These are phyloP conservation scores for Rhynchomys soricoides DNA, from an alignment of 2,113 vertebrate species.

Conservation along the genomic window DNA sequence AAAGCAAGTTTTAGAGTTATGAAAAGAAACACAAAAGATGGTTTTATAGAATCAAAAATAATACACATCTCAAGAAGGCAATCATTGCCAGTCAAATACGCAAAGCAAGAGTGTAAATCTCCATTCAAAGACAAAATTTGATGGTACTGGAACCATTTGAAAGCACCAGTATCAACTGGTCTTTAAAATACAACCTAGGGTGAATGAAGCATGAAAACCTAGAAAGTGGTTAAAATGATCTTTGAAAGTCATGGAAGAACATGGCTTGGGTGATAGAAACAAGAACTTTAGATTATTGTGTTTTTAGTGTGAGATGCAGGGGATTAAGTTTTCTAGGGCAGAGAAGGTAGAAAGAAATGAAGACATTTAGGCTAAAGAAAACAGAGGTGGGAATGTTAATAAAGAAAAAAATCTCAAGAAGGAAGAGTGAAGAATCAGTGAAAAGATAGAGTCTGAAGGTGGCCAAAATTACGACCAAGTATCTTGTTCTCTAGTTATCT, in stretches of 20 bases:
- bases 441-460: neutral
- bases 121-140: neutral
- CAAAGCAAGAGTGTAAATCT: neutral
- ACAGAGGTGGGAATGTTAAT: accelerated
- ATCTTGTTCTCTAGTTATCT: neutral
- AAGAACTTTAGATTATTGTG: neutral
- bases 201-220: neutral
- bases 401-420: neutral
- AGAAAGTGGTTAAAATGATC: neutral
- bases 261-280: neutral
- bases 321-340: neutral
- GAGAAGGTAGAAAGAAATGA: neutral
- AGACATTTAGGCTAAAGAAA: neutral
- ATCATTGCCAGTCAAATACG: neutral
- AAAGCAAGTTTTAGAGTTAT: neutral
- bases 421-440: neutral
- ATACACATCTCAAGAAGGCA: neutral
- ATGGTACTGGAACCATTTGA: neutral
- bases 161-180: neutral
- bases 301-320: neutral
- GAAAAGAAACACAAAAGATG: neutral
- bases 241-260: neutral
- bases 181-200: neutral
- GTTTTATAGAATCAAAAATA: neutral
- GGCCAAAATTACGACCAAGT: neutral